Percentiles rank a stretch among this genome's conserved stretches.
Evolutionary conservation across 2,888 invertebrate species (phyloP).

Genomic region (Chamaedrilus cognettii): DNA sequence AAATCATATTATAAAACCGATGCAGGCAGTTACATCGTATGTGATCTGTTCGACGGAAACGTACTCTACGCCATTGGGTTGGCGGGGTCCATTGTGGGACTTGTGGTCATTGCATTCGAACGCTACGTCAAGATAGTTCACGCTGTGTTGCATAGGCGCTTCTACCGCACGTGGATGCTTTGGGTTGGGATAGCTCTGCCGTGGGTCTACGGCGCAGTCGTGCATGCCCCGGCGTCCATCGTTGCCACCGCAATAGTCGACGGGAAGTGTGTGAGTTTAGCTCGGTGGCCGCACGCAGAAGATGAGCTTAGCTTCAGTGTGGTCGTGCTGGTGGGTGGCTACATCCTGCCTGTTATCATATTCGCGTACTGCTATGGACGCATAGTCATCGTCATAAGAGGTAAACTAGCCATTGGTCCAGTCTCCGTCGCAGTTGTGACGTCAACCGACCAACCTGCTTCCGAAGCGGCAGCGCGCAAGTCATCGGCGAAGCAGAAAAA

Average conservation of each 20-base stretch:
- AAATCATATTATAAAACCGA: neutral
- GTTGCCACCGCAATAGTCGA: neutral
- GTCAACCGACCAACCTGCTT: too few species aligned
- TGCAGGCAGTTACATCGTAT: neutral
- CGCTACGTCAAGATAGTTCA: slow-evolving; percentile 7
- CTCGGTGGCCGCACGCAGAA: neutral
- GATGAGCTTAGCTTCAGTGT: neutral
- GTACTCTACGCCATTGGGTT: neutral
- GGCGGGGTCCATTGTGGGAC: neutral
- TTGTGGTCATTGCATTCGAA: neutral
- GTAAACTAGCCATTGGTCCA: too few species aligned
- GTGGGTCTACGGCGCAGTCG: neutral
- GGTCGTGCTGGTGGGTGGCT: neutral
- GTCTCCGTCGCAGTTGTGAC: too few species aligned
- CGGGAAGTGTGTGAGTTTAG: neutral
- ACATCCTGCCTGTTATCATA: neutral
- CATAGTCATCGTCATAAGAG: neutral
- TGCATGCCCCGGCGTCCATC: neutral
- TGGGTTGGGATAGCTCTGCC: neutral
- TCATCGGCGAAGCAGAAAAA: slow-evolving; percentile 3
- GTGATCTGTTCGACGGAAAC: neutral
- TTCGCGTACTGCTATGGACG: neutral
- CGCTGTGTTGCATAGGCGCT: neutral
- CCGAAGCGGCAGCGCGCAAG: too few species aligned
- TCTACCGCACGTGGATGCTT: slow-evolving; percentile 1